Evolutionary conservation across 1,140 invertebrate species (phyloP).

Genomic region (Cataglyphis hispanica): DNA sequence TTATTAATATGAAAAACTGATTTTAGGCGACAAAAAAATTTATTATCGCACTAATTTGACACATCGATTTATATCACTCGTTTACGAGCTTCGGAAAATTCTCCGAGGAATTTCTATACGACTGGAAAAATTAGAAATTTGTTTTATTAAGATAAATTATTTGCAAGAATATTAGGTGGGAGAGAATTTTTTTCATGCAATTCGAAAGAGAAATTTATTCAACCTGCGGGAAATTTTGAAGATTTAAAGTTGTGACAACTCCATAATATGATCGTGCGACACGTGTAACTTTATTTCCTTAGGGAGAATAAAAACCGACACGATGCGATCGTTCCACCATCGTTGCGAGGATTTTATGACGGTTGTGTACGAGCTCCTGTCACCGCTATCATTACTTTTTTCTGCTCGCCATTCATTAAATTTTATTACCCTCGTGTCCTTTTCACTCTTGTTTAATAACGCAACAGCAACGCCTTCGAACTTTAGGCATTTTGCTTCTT

Average conservation of each 20-base stretch:
- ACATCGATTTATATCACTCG: neutral
- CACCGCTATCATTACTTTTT: too few species aligned
- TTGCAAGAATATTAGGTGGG: neutral
- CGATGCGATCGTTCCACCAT: constrained; percentile 43
- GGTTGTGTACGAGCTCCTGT: neutral
- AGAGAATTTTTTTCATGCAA: neutral
- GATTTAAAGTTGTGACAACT: neutral
- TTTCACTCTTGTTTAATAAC: neutral
- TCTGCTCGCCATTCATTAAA: constrained; percentile 42
- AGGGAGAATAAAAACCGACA: constrained; percentile 30
- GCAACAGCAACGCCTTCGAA: constrained; percentile 4
- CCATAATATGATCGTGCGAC: constrained; percentile 36
- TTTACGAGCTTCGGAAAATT: neutral
- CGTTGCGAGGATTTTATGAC: constrained; percentile 25
- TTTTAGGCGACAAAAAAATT: constrained; percentile 8
- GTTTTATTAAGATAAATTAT: neutral
- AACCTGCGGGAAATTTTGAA: neutral
- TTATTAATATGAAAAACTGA: neutral
- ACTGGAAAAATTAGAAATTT: constrained; percentile 2
- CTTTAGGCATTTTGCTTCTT: neutral
- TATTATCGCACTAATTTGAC: constrained; percentile 32
- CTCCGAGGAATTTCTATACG: neutral
- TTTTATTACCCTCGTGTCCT: constrained; percentile 42
- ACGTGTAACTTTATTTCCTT: constrained; percentile 57
- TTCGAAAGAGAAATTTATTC: neutral